A percentile compares a stretch with the other conserved stretches of the same genome.
phyloP scores from a whole-genome alignment of 2,888 invertebrate species.

The Automeris io region DNA sequence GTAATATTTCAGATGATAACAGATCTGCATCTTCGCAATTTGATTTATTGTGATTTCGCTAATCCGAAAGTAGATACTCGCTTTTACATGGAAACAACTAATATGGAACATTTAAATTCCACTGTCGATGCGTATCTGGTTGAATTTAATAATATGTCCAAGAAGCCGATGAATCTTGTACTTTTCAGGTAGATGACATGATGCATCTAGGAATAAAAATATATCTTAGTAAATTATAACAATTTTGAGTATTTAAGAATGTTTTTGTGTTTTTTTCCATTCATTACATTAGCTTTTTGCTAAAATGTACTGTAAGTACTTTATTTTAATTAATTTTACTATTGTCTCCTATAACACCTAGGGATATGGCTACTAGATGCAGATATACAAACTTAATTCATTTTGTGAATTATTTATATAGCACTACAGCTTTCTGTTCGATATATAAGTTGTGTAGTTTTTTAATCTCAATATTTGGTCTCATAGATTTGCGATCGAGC shows the following conservation, averaged over 20 bases:
- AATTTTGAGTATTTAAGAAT: no score
- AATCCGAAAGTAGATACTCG: conserved; percentile 94
- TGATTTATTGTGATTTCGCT: conserved; percentile 96
- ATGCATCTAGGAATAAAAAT: no score
- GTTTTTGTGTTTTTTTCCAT: no score
- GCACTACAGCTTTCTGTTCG: not conserved
- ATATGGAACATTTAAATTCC: conserved; percentile 86
- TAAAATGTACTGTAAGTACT: no score
- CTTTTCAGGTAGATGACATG: conserved; percentile 85
- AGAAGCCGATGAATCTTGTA: conserved; percentile 97
- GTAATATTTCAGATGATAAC: conserved; percentile 77
- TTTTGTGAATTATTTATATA: no score
- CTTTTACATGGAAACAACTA: conserved; percentile 91
- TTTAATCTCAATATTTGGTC: no score
- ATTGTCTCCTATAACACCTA: no score
- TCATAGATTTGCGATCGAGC: conserved; percentile 94
- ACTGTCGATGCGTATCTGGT: conserved; percentile 93
- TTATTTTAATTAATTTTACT: no score
- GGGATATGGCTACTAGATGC: no score
- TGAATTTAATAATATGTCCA: conserved; percentile 96
- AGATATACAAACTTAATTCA: no score
- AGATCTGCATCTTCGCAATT: conserved; percentile 87
- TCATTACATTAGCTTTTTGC: no score
- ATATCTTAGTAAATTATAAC: no score
- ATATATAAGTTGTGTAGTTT: not conserved